Percentiles rank a stretch among this genome's conserved stretches.
phyloP scores from a whole-genome alignment of 2,797 vertebrate species.

The Poeciliopsis gracilis region DNA sequence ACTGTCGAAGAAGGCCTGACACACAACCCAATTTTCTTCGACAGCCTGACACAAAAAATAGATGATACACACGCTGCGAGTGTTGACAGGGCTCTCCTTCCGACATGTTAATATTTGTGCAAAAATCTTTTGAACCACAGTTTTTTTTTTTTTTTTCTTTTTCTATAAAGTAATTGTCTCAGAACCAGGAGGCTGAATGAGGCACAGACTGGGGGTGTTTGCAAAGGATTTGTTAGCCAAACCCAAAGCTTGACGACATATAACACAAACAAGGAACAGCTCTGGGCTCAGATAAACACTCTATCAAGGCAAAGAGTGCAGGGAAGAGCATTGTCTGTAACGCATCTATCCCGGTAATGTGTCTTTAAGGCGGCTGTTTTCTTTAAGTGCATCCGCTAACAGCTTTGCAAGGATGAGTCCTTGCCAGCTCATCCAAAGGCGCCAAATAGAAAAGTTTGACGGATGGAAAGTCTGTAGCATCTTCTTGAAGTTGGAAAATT shows the following conservation, averaged over 20 bases:
- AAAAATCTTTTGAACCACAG: slow-evolving; percentile 42
- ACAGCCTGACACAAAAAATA: slow-evolving; percentile 16
- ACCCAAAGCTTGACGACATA: slow-evolving; percentile 29
- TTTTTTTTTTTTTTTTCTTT: background rate
- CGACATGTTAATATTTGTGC: slow-evolving; percentile 42
- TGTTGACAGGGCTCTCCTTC: slow-evolving; percentile 1
- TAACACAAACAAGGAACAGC: slow-evolving; percentile 54
- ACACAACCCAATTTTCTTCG: slow-evolving; percentile 1
- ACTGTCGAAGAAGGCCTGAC: background rate
- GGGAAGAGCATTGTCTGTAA: slow-evolving; percentile 50
- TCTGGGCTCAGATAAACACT: slow-evolving; percentile 53
- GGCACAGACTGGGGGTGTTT: slow-evolving; percentile 44
- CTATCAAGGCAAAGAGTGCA: slow-evolving; percentile 44
- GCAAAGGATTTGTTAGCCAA: slow-evolving; percentile 34
- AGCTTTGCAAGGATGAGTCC: slow-evolving; percentile 58
- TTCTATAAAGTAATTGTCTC: slow-evolving; percentile 31
- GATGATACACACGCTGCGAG: slow-evolving; percentile 17
- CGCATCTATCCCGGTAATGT: slow-evolving; percentile 49
- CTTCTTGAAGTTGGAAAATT: background rate
- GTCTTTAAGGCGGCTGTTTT: slow-evolving; percentile 53
- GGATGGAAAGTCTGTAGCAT: slow-evolving; percentile 12
- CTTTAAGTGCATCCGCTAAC: slow-evolving; percentile 49
- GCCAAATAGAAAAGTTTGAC: slow-evolving; percentile 11
- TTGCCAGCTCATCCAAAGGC: slow-evolving; percentile 18
- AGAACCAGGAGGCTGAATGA: slow-evolving; percentile 34